phyloP scores from a whole-genome alignment of 2,113 vertebrate species.

The Gyps fulvus region DNA sequence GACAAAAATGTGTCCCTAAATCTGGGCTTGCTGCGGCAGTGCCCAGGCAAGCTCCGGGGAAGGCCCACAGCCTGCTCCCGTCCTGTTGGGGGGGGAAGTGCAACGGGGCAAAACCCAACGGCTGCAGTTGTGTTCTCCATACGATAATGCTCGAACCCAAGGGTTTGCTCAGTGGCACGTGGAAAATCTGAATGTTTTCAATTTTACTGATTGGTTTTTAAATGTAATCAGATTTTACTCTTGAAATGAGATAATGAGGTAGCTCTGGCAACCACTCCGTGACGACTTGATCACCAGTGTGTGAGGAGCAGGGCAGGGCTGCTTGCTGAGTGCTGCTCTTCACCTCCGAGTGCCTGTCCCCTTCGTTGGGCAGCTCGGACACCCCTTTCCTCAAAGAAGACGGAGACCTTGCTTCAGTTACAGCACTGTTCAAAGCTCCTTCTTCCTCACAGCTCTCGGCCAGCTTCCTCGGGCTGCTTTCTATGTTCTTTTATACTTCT shows the following conservation, averaged over 20 bases:
- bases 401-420: not conserved
- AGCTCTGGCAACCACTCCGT: not conserved
- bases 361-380: accelerated
- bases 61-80: not conserved
- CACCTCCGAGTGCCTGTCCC: not conserved
- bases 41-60: not conserved
- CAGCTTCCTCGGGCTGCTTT: not conserved
- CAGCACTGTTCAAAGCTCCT: not conserved
- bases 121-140: not conserved
- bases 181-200: not conserved
- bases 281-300: not conserved
- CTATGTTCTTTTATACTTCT: not conserved
- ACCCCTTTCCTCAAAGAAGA: not conserved
- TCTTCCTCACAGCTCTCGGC: not conserved
- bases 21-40: not conserved
- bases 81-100: not conserved
- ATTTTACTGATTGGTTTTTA: not conserved
- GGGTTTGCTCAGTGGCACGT: not conserved
- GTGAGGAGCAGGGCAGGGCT: not conserved
- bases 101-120: not conserved
- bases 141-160: accelerated
- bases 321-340: not conserved
- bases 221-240: conserved; percentile 26
- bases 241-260: conserved; percentile 17
- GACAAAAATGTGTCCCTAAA: not conserved